A percentile compares a stretch with the other conserved stretches of the same genome.
Evolutionary conservation across 2,888 invertebrate genomes (phyloP).

Genomic region (Altica lythri): DNA sequence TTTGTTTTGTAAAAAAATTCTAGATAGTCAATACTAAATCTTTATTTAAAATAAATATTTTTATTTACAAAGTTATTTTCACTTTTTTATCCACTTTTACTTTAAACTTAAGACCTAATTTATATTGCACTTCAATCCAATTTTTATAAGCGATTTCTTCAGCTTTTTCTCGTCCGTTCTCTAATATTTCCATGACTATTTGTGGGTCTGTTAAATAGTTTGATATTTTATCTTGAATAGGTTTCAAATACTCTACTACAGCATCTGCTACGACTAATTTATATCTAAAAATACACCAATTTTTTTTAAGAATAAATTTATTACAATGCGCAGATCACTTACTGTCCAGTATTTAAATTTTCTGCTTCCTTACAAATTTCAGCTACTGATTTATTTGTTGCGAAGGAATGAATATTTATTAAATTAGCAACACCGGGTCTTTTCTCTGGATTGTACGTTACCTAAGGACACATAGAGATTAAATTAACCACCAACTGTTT

Average conservation of each 20-base stretch:
- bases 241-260: conserved; percentile 70
- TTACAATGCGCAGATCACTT: conserved; percentile 47
- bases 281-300: conserved; percentile 66
- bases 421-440: conserved; percentile 92
- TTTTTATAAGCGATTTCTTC: conserved; percentile 61
- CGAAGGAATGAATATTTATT: conserved; percentile 78
- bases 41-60: no score
- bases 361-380: conserved; percentile 70
- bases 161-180: conserved; percentile 63
- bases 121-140: conserved; percentile 62
- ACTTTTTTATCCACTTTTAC: conserved; percentile 22
- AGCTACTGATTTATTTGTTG: conserved; percentile 68
- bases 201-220: conserved; percentile 64
- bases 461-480: conserved; percentile 50
- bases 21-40: no score
- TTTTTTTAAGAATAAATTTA: conserved; percentile 6
- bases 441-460: conserved; percentile 77
- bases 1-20: no score
- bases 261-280: conserved; percentile 75
- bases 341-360: conserved; percentile 75
- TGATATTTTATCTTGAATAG: conserved; percentile 68
- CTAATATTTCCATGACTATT: conserved; percentile 65
- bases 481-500: background rate
- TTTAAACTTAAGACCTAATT: conserved; percentile 58
- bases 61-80: conserved; percentile 9